Evolutionary conservation across 2,888 invertebrate genomes (phyloP).

Genomic region (Terebella lapidaria): DNA sequence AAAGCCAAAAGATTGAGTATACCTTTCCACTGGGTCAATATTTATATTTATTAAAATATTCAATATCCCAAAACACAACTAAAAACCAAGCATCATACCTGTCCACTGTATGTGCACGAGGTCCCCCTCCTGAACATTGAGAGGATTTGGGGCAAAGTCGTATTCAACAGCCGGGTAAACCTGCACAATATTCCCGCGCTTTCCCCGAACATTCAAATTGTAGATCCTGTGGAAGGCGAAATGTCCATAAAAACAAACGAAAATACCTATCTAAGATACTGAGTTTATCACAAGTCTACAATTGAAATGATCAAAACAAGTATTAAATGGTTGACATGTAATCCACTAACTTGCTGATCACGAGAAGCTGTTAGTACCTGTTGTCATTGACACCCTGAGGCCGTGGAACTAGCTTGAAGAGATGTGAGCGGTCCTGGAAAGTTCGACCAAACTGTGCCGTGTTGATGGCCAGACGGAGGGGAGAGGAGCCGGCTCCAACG

Average conservation of each 20-base stretch:
- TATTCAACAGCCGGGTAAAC: conserved; percentile 50
- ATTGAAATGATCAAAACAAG: neutral
- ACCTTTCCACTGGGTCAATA: too few relatives aligned
- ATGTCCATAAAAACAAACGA: neutral
- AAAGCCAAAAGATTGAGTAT: too few relatives aligned
- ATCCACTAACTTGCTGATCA: neutral
- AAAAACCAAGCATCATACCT: too few relatives aligned
- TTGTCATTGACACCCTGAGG: conserved; percentile 16
- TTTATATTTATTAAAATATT: too few relatives aligned
- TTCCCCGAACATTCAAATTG: conserved; percentile 47
- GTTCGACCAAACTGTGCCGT: conserved; percentile 49
- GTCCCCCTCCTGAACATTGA: conserved; percentile 31
- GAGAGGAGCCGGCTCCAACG: conserved; percentile 35
- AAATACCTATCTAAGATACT: neutral
- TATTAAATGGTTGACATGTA: too few relatives aligned
- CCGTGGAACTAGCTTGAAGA: conserved; percentile 40
- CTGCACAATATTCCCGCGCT: conserved; percentile 50
- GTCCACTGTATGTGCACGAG: conserved; percentile 50
- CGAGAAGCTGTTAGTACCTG: neutral
- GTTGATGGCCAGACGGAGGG: conserved; percentile 47
- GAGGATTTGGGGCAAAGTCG: conserved; percentile 42
- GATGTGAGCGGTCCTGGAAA: conserved; percentile 50
- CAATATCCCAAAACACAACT: too few relatives aligned
- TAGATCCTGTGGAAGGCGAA: conserved; percentile 30
- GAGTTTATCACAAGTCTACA: neutral